Evolutionary conservation across 2,888 invertebrate species (phyloP).

Genomic region (Pantelozetes paolii): DNA sequence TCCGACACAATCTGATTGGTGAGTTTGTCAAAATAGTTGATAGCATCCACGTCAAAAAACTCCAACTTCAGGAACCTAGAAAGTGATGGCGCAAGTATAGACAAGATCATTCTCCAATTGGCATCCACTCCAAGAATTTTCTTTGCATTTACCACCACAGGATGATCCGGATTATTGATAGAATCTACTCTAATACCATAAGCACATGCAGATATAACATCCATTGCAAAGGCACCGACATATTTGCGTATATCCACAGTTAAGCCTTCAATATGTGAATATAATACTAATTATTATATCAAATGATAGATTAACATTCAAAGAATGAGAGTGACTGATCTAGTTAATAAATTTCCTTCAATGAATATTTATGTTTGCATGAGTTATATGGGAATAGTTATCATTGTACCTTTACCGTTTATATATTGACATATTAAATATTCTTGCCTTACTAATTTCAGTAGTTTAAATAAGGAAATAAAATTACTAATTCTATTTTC

Average conservation of each 20-base stretch:
- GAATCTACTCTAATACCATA: conserved; percentile 37
- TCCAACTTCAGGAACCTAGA: conserved; percentile 35
- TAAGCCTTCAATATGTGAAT: no score
- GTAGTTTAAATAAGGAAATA: no score
- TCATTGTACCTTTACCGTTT: no score
- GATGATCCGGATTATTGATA: conserved; percentile 33
- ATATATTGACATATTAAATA: no score
- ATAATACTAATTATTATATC: no score
- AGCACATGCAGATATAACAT: conserved; percentile 32
- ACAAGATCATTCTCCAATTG: neutral
- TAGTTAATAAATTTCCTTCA: no score
- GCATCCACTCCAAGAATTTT: conserved; percentile 24
- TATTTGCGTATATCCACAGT: neutral
- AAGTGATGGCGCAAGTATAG: neutral
- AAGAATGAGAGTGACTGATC: no score
- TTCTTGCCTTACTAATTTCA: no score
- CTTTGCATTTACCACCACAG: conserved; percentile 34
- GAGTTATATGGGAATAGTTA: no score
- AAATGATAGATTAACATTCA: no score
- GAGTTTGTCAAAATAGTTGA: conserved; percentile 32
- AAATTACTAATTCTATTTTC: no score
- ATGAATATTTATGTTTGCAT: no score
- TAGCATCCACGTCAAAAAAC: conserved; percentile 22
- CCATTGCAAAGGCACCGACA: conserved; percentile 36
- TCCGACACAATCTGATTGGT: conserved; percentile 33